A percentile compares a stretch with the other conserved stretches of the same genome.
Conservation (phyloP, 2,113 vertebrate species). For the Myrmecobius fasciatus region DNA sequence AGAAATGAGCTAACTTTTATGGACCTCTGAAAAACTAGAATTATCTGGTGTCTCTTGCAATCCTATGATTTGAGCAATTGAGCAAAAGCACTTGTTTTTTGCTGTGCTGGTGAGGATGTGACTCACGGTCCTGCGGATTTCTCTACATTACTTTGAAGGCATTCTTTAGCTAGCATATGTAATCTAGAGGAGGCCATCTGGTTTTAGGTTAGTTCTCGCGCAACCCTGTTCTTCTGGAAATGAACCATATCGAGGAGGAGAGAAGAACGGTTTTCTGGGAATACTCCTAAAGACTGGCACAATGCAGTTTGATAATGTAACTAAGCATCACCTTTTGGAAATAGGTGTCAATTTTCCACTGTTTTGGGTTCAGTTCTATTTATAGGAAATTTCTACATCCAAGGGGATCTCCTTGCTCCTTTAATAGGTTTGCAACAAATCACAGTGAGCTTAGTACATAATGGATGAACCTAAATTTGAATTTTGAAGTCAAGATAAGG, state of each 20-base stretch:
- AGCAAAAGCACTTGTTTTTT: neutral
- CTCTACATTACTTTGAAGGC: neutral
- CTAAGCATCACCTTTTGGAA: neutral
- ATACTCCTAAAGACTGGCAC: neutral
- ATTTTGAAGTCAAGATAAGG: neutral
- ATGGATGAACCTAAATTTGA: neutral
- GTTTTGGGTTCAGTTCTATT: neutral
- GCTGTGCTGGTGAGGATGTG: neutral
- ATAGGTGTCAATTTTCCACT: neutral
- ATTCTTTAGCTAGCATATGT: neutral
- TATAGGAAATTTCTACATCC: neutral
- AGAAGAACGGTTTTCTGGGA: neutral
- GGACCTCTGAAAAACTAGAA: neutral
- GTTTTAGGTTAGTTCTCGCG: neutral
- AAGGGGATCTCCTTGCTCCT: neutral
- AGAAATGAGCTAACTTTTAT: neutral
- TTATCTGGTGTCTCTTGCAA: neutral
- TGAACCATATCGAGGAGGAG: neutral
- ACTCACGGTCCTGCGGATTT: neutral
- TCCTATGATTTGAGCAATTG: neutral
- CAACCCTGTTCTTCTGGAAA: neutral
- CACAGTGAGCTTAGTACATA: neutral
- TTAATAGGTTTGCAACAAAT: neutral
- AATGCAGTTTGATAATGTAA: neutral
- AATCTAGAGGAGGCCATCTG: neutral